A percentile compares a stretch with the other conserved stretches of the same genome.
These are phyloP conservation scores for Montipora capitata DNA, from an alignment of 92 coral and sea anemone genomes.

Conservation along the genomic window DNA sequence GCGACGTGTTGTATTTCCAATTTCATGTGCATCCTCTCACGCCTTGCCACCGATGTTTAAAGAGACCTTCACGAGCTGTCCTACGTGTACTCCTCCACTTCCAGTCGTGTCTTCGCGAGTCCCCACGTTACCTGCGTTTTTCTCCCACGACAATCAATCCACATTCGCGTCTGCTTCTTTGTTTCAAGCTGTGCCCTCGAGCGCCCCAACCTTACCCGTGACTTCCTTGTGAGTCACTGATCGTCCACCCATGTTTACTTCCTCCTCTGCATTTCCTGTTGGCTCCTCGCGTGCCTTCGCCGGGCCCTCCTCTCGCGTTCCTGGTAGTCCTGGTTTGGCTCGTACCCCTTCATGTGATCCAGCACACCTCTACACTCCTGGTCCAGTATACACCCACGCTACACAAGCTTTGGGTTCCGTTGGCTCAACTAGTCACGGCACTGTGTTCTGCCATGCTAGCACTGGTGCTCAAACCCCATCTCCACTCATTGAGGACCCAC, in stretches of 20 bases:
- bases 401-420: not conserved
- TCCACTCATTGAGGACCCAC: not conserved
- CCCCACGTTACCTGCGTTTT: not conserved
- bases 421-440: not conserved
- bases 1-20: not conserved
- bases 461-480: not conserved
- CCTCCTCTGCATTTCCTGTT: too few species aligned
- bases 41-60: not conserved
- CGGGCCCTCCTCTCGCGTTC: too few species aligned
- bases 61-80: not conserved
- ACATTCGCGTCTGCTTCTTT: too few species aligned
- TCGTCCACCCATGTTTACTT: too few species aligned
- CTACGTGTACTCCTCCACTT: not conserved
- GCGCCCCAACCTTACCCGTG: too few species aligned
- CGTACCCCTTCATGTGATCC: not conserved
- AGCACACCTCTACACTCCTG: not conserved
- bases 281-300: too few species aligned
- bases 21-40: not conserved
- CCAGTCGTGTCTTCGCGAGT: not conserved
- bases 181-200: too few species aligned
- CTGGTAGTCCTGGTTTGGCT: too few species aligned
- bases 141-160: too few species aligned
- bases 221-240: too few species aligned
- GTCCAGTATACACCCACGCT: not conserved
- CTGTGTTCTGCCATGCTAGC: not conserved